phyloP scores from a whole-genome alignment of 2,797 vertebrate genomes.

The Trematomus bernacchii region DNA sequence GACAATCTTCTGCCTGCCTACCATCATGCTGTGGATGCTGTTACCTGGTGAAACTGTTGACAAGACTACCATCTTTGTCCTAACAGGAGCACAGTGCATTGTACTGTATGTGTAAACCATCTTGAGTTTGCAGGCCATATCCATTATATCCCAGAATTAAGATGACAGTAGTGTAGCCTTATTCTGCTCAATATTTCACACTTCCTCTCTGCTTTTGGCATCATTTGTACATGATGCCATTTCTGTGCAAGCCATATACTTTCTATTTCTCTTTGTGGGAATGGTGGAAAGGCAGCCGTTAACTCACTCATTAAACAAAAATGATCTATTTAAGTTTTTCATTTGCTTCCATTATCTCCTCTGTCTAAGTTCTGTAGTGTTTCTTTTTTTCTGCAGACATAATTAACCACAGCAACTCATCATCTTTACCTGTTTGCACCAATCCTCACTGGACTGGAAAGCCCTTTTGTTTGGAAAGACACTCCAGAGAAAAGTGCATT shows the following conservation, averaged over 20 bases:
- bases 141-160: neutral
- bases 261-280: slow-evolving; percentile 18
- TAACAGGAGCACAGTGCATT: neutral
- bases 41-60: slow-evolving; percentile 59
- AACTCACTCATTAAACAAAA: slow-evolving; percentile 1
- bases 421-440: slow-evolving; percentile 50
- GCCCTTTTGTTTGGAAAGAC: slow-evolving; percentile 78
- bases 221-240: slow-evolving; percentile 64
- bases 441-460: slow-evolving; percentile 69
- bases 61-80: slow-evolving; percentile 32
- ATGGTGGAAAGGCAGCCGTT: neutral
- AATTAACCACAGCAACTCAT: slow-evolving; percentile 19
- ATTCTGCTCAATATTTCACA: slow-evolving; percentile 48
- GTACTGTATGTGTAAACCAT: neutral
- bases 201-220: slow-evolving; percentile 34
- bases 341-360: neutral
- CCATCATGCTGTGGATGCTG: slow-evolving; percentile 22
- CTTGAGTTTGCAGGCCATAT: neutral
- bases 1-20: slow-evolving; percentile 33
- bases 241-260: slow-evolving; percentile 55
- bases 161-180: slow-evolving; percentile 6
- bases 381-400: slow-evolving; percentile 12
- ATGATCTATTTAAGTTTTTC: neutral
- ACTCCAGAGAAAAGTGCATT: slow-evolving; percentile 79
- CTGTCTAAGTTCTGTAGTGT: neutral